Percentiles rank a stretch among this genome's conserved stretches.
These are phyloP conservation scores for Chloroceryle inda DNA, from an alignment of 2,797 vertebrate species.

Conservation along the genomic window DNA sequence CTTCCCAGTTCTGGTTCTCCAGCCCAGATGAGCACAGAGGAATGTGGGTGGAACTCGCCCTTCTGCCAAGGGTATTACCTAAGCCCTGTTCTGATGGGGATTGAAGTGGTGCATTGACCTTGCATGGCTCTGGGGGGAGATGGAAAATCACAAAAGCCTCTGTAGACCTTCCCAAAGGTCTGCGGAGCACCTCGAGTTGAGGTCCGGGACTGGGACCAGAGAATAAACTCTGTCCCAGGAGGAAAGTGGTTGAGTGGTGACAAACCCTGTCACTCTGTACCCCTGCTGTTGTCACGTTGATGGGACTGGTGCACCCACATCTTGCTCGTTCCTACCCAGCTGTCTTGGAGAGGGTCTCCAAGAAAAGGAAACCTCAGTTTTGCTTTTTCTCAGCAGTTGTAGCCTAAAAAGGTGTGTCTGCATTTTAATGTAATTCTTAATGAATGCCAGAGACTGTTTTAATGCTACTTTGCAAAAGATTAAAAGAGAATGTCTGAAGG, in stretches of 20 bases:
- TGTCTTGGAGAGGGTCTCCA: neutral
- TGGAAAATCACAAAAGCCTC: slow-evolving; percentile 54
- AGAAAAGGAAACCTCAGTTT: neutral
- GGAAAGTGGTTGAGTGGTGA: neutral
- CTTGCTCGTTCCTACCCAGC: neutral
- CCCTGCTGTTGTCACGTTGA: neutral
- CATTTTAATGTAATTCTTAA: slow-evolving; percentile 16
- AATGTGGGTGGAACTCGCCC: slow-evolving; percentile 69
- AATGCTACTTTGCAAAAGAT: slow-evolving; percentile 59
- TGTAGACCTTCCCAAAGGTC: neutral
- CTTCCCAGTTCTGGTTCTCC: slow-evolving; percentile 37
- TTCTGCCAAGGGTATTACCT: slow-evolving; percentile 67
- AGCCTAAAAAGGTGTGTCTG: slow-evolving; percentile 29
- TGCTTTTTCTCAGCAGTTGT: neutral
- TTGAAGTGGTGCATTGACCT: slow-evolving; percentile 42
- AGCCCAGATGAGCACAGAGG: slow-evolving; percentile 64
- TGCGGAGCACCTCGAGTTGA: fast-evolving
- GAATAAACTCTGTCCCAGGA: neutral
- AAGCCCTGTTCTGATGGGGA: slow-evolving; percentile 57
- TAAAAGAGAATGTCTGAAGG: slow-evolving; percentile 55
- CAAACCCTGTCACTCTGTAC: fast-evolving
- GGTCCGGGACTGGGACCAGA: neutral
- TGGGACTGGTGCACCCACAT: neutral
- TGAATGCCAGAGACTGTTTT: slow-evolving; percentile 42
- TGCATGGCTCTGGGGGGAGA: neutral